Percentiles rank a stretch among this genome's conserved stretches.
phyloP scores from a whole-genome alignment of 2,797 vertebrate species.

The Peromyscus aztecus region DNA sequence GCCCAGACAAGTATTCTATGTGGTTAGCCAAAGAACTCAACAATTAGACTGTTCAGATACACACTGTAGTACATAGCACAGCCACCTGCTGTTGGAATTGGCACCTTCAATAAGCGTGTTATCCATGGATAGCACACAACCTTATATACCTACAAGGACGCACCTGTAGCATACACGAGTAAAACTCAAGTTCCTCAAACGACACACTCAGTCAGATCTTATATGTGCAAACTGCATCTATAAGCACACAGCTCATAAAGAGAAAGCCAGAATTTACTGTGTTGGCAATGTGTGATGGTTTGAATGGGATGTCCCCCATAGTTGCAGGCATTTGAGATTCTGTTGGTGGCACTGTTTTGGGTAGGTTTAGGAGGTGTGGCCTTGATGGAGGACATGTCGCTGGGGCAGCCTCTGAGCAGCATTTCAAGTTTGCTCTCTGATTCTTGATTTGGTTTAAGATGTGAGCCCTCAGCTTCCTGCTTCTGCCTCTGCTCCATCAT shows the following conservation, averaged over 20 bases:
- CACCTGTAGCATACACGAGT: too few relatives aligned
- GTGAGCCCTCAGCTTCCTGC: neutral
- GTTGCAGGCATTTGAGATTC: neutral
- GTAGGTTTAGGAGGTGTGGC: neutral
- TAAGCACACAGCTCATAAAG: neutral
- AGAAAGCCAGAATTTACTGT: neutral
- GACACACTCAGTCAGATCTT: neutral
- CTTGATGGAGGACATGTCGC: too few relatives aligned
- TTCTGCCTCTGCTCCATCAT: neutral
- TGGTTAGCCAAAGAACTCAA: neutral
- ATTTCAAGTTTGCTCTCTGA: neutral
- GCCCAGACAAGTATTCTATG: neutral
- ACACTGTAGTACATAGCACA: too few relatives aligned
- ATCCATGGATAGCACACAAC: neutral
- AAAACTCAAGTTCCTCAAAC: neutral
- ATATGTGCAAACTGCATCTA: neutral
- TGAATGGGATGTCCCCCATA: neutral
- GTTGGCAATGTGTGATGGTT: neutral
- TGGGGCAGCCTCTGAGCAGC: neutral
- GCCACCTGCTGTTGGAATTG: neutral
- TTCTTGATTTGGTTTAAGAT: neutral
- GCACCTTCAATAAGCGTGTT: neutral
- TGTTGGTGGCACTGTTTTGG: neutral
- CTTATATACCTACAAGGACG: neutral
- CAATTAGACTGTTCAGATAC: neutral